Evolutionary conservation across 2,797 vertebrate species (phyloP), one percentile per base, ranked within the genome.

Genomic region (Lateolabrax maculatus): DNA sequence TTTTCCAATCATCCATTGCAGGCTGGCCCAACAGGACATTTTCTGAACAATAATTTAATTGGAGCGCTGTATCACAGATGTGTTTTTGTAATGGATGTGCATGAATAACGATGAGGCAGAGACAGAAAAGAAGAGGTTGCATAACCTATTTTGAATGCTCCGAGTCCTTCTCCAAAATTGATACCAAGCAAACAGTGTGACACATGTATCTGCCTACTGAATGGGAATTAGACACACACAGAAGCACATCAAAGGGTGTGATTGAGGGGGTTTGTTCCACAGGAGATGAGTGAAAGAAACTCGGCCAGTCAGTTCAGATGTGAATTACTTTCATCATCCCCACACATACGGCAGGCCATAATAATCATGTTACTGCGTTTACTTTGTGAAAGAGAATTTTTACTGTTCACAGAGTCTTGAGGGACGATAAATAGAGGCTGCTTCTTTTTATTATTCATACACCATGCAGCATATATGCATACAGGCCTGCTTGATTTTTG

Each of bases 161-260:
- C 0, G n/a, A 68, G 64, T 90, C 82, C 71, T 73, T 78, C 64
- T 85, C 77, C 68, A 74, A 71, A 85, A 87, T 25, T 80, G 79
- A 90, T 80, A 80, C 69, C 34, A 52, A 85, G 85, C 88, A 90
- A 88, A 90, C 85, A 81, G 73, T 58, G 81, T 66, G 80, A 86
- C 84, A 85, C 86, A 75, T 81, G 81, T 84, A 71, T 87, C 81
- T 89, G 89, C 84, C 82, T 52, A 71, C 84, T 86, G 89, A 92
- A 93, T 90, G 84, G 81, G 83, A 94, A 94, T 93, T 92, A 94
- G 89, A 91, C 85, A 69, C 91, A 90, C 86, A 93, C 88, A 91
- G 83, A 90, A 83, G 79, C 89, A 93, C 93, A 94, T 95, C 93
- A 94, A 94, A 94, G 91, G 86, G 48, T 70, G 63, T 78, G 87